phyloP scores from a whole-genome alignment of 2,113 vertebrate species.

The Chaetorhynchus papuensis region DNA sequence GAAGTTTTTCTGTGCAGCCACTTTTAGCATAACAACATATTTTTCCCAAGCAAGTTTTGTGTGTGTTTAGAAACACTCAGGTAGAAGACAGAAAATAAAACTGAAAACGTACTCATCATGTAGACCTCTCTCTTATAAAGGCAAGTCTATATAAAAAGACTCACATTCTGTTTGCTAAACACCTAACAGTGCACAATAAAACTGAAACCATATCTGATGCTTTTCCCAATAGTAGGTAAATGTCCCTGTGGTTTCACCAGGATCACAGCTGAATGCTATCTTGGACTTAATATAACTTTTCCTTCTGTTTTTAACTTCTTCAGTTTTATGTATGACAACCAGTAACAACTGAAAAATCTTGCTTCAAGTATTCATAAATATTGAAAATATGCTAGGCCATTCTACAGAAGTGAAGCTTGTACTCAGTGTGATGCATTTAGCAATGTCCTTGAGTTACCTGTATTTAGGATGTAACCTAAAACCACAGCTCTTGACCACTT shows the following conservation, averaged over 20 bases:
- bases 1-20: background rate
- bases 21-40: background rate
- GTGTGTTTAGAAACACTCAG: background rate
- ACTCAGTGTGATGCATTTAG: background rate
- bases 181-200: background rate
- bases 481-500: conserved; percentile 9
- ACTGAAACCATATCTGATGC: background rate
- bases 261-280: background rate
- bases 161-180: background rate
- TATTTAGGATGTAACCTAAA: conserved; percentile 37
- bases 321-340: background rate
- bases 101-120: background rate
- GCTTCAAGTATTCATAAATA: background rate
- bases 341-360: background rate
- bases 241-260: background rate
- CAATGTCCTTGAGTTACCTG: conserved; percentile 36
- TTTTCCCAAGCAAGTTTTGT: background rate
- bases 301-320: background rate
- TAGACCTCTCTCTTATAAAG: background rate
- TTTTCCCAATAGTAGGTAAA: background rate
- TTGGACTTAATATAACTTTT: background rate
- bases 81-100: background rate
- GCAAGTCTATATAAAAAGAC: background rate
- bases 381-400: background rate
- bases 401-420: background rate